phyloP scores from a whole-genome alignment of 1,140 invertebrate species.

The Marisa cornuarietis region DNA sequence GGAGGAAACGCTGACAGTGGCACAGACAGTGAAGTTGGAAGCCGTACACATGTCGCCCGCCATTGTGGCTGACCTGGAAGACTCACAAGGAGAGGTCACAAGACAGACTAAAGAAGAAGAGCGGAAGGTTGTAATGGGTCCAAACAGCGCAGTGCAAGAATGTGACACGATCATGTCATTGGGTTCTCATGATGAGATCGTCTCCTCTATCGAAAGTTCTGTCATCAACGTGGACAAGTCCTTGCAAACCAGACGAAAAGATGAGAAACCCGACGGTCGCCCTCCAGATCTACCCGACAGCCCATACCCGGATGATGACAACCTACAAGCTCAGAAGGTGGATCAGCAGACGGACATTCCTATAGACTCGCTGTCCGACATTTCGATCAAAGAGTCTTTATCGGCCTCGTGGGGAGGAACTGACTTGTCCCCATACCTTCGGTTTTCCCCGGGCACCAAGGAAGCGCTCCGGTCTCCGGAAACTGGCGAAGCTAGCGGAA shows the following conservation, averaged over 20 bases:
- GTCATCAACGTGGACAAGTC: background rate
- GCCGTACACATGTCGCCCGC: too few relatives aligned
- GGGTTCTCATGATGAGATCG: conserved; percentile 5
- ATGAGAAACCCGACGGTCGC: background rate
- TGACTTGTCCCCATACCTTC: background rate
- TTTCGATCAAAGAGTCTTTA: background rate
- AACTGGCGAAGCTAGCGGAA: conserved; percentile 6
- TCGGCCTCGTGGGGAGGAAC: too few relatives aligned
- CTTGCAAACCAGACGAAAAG: background rate
- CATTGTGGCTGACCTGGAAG: background rate
- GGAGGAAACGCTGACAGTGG: background rate
- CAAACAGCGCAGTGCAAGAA: background rate
- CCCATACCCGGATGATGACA: conserved; percentile 18
- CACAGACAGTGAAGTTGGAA: background rate
- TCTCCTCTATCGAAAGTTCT: conserved; percentile 13
- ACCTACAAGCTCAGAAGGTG: background rate
- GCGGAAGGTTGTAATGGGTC: too few relatives aligned
- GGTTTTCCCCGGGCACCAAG: background rate
- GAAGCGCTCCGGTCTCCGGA: background rate
- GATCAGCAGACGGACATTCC: background rate
- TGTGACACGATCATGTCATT: background rate
- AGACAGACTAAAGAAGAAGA: background rate
- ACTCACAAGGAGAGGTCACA: background rate
- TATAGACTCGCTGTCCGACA: background rate
- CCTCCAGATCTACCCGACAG: conserved; percentile 4